phyloP scores from a whole-genome alignment of 2,888 invertebrate species.

The Aelia acuminata region DNA sequence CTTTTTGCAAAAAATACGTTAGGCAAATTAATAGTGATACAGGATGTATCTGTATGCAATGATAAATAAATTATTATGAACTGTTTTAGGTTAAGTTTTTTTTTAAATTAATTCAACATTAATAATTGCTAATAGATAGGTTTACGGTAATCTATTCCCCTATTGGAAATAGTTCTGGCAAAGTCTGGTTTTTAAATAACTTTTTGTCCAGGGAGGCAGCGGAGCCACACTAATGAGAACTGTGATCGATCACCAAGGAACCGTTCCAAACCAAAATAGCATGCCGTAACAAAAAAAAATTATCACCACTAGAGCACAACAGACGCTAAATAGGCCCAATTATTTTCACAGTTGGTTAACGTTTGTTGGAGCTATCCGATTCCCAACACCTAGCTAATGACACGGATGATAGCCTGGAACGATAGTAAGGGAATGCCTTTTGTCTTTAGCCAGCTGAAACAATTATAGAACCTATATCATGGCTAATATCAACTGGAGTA shows the following conservation, averaged over 20 bases:
- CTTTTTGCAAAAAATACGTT: too few relatives aligned
- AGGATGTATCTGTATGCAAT: too few relatives aligned
- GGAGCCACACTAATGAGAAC: slow-evolving; percentile 13
- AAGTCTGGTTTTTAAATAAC: background rate
- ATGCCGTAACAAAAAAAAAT: background rate
- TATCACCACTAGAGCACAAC: background rate
- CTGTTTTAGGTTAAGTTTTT: too few relatives aligned
- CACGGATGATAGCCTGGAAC: slow-evolving; percentile 13
- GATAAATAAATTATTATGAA: too few relatives aligned
- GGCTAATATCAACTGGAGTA: background rate
- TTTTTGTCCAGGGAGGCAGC: background rate
- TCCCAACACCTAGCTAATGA: background rate
- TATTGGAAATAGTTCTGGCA: background rate
- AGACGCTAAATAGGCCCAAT: slow-evolving; percentile 27
- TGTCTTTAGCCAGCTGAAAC: background rate
- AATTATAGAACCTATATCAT: background rate
- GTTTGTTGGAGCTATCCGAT: slow-evolving; percentile 23
- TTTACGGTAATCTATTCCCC: background rate
- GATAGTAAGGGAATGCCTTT: background rate
- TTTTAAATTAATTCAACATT: too few relatives aligned
- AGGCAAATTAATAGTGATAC: too few relatives aligned
- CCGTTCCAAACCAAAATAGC: background rate
- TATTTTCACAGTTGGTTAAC: slow-evolving; percentile 38
- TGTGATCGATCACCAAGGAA: slow-evolving; percentile 26
- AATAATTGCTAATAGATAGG: background rate